Conservation (phyloP, 2,113 vertebrate genomes). For the Ammodytes marinus region DNA sequence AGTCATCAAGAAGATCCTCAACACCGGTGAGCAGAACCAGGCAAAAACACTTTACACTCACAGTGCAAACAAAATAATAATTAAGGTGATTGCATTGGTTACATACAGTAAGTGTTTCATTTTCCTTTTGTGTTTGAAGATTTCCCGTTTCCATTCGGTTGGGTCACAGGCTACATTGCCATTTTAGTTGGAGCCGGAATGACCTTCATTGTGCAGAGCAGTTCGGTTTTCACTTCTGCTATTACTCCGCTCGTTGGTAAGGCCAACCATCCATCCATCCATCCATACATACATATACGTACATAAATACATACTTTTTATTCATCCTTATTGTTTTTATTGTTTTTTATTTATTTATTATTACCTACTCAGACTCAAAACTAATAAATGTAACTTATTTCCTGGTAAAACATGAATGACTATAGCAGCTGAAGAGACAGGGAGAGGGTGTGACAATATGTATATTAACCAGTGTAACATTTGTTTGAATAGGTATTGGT, state of each 20-base stretch:
- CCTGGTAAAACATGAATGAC: not conserved
- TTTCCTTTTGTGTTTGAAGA: constrained; percentile 80
- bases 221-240: constrained; percentile 96
- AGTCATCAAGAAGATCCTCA: constrained; percentile 94
- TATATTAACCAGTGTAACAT: not conserved
- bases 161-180: constrained; percentile 95
- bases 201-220: constrained; percentile 98
- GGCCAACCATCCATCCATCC: constrained; percentile 50
- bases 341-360: too few species aligned
- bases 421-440: not conserved
- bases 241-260: constrained; percentile 96
- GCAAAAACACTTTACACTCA: not conserved
- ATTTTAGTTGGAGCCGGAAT: constrained; percentile 94
- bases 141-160: constrained; percentile 94
- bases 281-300: not conserved
- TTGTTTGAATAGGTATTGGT: constrained; percentile 86
- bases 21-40: constrained; percentile 87
- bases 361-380: not conserved
- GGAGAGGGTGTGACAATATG: not conserved
- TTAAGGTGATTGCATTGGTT: not conserved
- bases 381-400: not conserved
- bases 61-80: not conserved
- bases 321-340: not conserved
- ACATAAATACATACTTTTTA: not conserved
- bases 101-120: not conserved